Base-by-base conservation (phyloP, 2,888 invertebrate genomes). In the Byasa hedistus region DNA sequence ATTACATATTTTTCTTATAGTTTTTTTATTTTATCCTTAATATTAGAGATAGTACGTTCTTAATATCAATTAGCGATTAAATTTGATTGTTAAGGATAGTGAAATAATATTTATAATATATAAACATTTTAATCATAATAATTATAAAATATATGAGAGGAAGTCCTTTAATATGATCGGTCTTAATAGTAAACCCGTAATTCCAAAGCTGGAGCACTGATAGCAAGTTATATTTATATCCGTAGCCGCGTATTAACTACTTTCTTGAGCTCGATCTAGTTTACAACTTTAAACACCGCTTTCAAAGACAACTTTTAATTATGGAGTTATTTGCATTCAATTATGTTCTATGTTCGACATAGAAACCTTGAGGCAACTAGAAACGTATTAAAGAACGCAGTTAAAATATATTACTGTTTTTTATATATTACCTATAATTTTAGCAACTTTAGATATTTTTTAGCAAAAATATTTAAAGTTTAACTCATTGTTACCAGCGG, bases 191-290 rank as follows among this genome's bases (percentile, higher is more conserved):
- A 48, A 48, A n/a, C 3, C 17, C 44, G 19, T 52, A 52, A 52
- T 7, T 17, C 2, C 2, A 23, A 62, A 57, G 27, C 21, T 12
- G 22, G 21, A 61, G n/a, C 70, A 69, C 70, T 80, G 78, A 82
- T 82, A 81, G 78, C 79, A 76, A 84, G 81, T 82, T 81, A 48
- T 48, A n/a, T n/a, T 39, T 39, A 81, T 80, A 59, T 51, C 58
- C 36, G 56, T 67, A 51, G 48, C 51, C 19, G 51, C 55, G 48
- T 63, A 63, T 67, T 67, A 66, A 60, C 63, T 56, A 60, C 59
- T 67, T 67, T 67, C 66, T 60, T 63, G 36, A 63, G 44, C 39
- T 15, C 8, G 56, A 63, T 57, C 56, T 63, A 63, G 59, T 63
- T 63, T 56, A 32, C 52, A 48, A 55, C 23, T 63, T 62, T 54